phyloP scores from a whole-genome alignment of 2,113 vertebrate species.

The Saccopteryx leptura region DNA sequence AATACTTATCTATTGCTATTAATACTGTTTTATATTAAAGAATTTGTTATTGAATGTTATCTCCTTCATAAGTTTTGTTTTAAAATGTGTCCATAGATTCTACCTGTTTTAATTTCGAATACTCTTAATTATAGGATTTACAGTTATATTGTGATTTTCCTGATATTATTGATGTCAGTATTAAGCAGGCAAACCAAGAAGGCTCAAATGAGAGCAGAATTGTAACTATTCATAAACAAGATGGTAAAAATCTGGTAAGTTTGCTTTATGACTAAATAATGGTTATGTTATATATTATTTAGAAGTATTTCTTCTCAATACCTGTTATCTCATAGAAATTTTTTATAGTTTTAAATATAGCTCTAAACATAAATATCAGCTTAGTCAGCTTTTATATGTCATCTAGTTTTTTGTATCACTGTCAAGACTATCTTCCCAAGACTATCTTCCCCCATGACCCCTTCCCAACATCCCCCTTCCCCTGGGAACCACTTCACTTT shows the following conservation, averaged over 20 bases:
- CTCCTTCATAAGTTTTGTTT: slow-evolving; percentile 49
- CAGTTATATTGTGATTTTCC: slow-evolving; percentile 98
- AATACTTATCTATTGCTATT: slow-evolving; percentile 9
- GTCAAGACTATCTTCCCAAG: neutral
- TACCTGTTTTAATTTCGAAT: slow-evolving; percentile 55
- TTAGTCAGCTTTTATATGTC: slow-evolving; percentile 17
- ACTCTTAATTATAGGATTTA: slow-evolving; percentile 90
- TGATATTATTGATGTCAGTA: slow-evolving; percentile 97
- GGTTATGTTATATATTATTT: neutral
- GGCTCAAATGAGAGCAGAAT: slow-evolving; percentile 95
- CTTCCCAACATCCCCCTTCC: no score
- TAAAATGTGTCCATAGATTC: slow-evolving; percentile 36
- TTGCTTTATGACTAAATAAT: slow-evolving; percentile 68
- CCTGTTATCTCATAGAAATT: slow-evolving; percentile 2
- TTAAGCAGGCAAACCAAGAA: slow-evolving; percentile 96
- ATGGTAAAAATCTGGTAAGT: slow-evolving; percentile 95
- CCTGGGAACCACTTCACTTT: no score
- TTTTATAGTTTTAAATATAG: slow-evolving; percentile 55
- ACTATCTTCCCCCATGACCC: no score
- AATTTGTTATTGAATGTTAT: slow-evolving; percentile 51
- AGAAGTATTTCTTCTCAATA: slow-evolving; percentile 48
- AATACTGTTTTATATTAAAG: slow-evolving; percentile 36
- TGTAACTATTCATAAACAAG: slow-evolving; percentile 96
- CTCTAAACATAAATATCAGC: neutral
- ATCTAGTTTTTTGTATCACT: slow-evolving; percentile 16